Evolutionary conservation across 2,888 invertebrate genomes (phyloP).

Genomic region (Bombylius discolor): DNA sequence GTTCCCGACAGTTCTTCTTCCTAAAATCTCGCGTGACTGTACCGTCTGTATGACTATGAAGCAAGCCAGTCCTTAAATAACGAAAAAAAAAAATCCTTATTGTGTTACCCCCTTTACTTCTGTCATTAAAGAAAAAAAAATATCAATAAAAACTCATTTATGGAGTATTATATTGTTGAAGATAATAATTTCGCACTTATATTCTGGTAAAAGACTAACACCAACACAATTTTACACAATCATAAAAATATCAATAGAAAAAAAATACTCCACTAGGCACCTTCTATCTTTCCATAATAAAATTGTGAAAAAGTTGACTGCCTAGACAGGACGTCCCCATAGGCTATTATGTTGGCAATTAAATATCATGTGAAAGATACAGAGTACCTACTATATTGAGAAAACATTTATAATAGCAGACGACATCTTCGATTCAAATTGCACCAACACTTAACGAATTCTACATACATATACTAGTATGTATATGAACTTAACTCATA

Average conservation of each 20-base stretch:
- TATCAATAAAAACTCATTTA: no score
- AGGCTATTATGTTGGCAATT: slow-evolving; percentile 6
- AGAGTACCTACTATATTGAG: background rate
- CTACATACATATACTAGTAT: background rate
- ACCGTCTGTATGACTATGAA: background rate
- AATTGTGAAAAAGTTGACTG: slow-evolving; percentile 3
- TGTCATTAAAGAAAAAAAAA: no score
- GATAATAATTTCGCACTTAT: slow-evolving; percentile 15
- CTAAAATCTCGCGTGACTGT: background rate
- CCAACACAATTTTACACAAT: background rate
- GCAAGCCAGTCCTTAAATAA: no score
- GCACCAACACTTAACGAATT: background rate
- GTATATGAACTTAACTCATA: no score
- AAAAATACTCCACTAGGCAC: background rate
- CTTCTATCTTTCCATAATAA: background rate
- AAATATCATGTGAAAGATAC: slow-evolving; percentile 1
- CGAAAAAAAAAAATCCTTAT: no score
- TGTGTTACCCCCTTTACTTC: no score
- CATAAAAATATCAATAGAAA: no score
- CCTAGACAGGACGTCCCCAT: slow-evolving; percentile 23
- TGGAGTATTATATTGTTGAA: slow-evolving; percentile 11
- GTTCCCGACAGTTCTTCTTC: background rate
- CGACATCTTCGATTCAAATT: background rate
- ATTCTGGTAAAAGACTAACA: slow-evolving; percentile 14
- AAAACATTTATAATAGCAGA: background rate